Evolutionary conservation across 2,113 vertebrate species (phyloP).

Genomic region (Tautogolabrus adspersus): DNA sequence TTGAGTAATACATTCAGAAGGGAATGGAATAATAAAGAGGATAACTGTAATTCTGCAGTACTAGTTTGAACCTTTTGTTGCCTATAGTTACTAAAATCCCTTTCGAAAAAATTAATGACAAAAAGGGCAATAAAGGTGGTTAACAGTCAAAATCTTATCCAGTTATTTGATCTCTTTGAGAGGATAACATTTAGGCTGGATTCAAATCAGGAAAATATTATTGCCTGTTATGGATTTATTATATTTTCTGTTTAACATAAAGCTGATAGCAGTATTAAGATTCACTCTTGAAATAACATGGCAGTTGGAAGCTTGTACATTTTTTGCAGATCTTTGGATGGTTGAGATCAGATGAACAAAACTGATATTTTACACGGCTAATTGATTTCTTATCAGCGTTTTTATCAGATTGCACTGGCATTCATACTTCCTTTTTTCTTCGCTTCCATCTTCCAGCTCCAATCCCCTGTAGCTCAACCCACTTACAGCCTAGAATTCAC

Average conservation of each 20-base stretch:
- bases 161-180: no score
- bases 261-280: slow-evolving; percentile 17
- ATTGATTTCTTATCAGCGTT: slow-evolving; percentile 73
- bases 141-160: no score
- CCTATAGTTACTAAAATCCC: no score
- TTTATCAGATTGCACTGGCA: slow-evolving; percentile 53
- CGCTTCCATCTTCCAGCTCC: slow-evolving; percentile 38
- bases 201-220: no score
- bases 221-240: not conserved
- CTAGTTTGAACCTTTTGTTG: no score
- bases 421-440: slow-evolving; percentile 46
- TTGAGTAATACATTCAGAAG: no score
- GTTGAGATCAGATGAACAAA: slow-evolving; percentile 48
- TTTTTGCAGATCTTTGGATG: slow-evolving; percentile 45
- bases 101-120: no score
- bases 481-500: slow-evolving; percentile 21
- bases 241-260: not conserved
- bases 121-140: no score
- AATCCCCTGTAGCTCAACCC: slow-evolving; percentile 9
- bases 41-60: no score
- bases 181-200: no score
- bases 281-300: slow-evolving; percentile 21
- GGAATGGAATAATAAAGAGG: no score
- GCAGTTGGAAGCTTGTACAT: slow-evolving; percentile 11
- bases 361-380: slow-evolving; percentile 48